These are phyloP conservation scores for Ictidomys tridecemlineatus DNA, from an alignment of 2,113 vertebrate genomes.

Conservation along the genomic window DNA sequence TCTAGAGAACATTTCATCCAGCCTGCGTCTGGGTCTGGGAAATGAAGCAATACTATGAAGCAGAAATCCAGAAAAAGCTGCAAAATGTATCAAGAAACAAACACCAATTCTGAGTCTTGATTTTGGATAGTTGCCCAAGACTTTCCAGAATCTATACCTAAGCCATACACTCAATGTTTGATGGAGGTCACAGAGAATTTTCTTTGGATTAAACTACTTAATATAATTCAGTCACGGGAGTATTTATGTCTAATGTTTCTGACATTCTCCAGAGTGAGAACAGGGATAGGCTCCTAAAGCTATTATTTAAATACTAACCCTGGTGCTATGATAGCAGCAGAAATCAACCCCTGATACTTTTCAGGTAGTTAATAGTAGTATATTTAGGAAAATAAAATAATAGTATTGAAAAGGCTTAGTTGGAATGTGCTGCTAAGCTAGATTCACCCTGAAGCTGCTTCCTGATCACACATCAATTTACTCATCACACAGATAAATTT, in stretches of 20 bases:
- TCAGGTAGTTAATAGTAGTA: not conserved
- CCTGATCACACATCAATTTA: not conserved
- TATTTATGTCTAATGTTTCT: conserved; percentile 18
- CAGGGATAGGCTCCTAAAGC: not conserved
- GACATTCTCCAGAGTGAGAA: not conserved
- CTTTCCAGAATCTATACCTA: not conserved
- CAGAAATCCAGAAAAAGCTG: not conserved
- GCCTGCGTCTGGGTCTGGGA: not conserved
- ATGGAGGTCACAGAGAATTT: not conserved
- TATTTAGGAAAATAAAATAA: conserved; percentile 34
- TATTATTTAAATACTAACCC: not conserved
- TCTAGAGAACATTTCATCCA: not conserved
- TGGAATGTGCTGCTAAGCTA: not conserved
- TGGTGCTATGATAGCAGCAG: not conserved
- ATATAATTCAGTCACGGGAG: not conserved
- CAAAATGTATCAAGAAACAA: not conserved
- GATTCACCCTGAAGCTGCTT: not conserved
- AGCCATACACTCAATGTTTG: not conserved
- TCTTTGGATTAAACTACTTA: conserved; percentile 1
- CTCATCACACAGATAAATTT: not conserved
- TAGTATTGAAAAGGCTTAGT: not conserved
- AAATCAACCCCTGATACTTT: not conserved
- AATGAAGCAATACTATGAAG: not conserved
- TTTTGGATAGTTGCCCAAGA: not conserved
- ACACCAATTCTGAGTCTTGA: not conserved